Percentiles rank a stretch among this genome's conserved stretches.
phyloP scores from a whole-genome alignment of 2,888 invertebrate genomes.

The Horisme vitalbata region DNA sequence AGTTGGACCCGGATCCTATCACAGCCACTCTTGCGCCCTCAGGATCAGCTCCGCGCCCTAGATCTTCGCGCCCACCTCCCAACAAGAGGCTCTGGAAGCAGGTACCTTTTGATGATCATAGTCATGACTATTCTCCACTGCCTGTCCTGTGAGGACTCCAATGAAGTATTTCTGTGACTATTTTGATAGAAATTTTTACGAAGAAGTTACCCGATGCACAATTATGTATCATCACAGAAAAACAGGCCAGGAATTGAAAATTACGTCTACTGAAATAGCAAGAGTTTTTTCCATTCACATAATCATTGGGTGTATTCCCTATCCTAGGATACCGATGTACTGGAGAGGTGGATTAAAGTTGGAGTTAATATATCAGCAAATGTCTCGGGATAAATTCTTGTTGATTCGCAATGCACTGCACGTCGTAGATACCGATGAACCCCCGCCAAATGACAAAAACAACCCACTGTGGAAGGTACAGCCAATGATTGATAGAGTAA shows the following conservation, averaged over 20 bases:
- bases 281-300: slow-evolving; percentile 11
- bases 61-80: background rate
- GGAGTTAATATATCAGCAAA: background rate
- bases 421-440: too few relatives aligned
- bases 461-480: background rate
- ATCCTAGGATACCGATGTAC: too few relatives aligned
- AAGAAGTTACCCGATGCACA: slow-evolving; percentile 9
- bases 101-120: slow-evolving; percentile 7
- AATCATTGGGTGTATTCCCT: slow-evolving; percentile 8
- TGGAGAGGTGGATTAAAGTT: background rate
- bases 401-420: too few relatives aligned
- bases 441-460: too few relatives aligned
- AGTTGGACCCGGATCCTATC: background rate
- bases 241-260: slow-evolving; percentile 11
- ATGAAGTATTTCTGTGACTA: slow-evolving; percentile 25
- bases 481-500: too few relatives aligned
- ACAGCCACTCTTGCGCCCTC: too few relatives aligned
- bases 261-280: slow-evolving; percentile 1
- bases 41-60: too few relatives aligned
- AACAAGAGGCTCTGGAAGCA: slow-evolving; percentile 6
- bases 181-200: slow-evolving; percentile 1
- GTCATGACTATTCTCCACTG: slow-evolving; percentile 7
- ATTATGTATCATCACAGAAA: slow-evolving; percentile 11
- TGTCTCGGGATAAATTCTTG: too few relatives aligned
- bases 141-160: slow-evolving; percentile 2